A percentile compares a stretch with the other conserved stretches of the same genome.
phyloP scores from a whole-genome alignment of 2,113 vertebrate species.

The Petromus typicus region DNA sequence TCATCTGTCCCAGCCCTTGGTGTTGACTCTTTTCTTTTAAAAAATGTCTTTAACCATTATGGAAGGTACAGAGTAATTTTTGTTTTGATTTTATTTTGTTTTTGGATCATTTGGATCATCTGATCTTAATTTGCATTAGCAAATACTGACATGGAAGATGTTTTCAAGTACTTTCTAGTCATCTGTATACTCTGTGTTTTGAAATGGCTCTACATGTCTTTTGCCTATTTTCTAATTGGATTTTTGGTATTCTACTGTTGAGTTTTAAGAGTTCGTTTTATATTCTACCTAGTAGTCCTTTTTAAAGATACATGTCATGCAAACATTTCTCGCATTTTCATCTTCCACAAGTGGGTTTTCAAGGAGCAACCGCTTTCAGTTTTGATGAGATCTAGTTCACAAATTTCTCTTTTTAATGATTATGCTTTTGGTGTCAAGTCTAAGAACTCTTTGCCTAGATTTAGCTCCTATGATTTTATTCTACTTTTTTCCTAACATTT shows the following conservation, averaged over 20 bases:
- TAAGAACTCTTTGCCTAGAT: background rate
- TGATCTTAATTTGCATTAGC: background rate
- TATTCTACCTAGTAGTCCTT: background rate
- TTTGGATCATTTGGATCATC: background rate
- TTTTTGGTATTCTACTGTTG: background rate
- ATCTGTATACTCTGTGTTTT: background rate
- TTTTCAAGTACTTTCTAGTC: background rate
- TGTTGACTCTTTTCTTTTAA: background rate
- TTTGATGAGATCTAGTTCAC: background rate
- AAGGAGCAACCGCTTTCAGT: background rate
- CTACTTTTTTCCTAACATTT: background rate
- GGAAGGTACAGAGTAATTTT: background rate
- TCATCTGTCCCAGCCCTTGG: background rate
- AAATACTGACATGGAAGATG: background rate
- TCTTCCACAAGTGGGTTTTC: background rate
- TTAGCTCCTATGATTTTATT: background rate
- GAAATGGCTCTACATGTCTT: background rate
- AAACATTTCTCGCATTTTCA: constrained; percentile 25
- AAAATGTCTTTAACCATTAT: background rate
- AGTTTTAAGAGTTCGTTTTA: background rate
- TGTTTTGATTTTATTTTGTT: background rate
- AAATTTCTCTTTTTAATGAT: background rate
- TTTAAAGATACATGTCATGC: background rate
- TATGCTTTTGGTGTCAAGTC: background rate
- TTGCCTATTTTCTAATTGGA: background rate